A percentile compares a stretch with the other conserved stretches of the same genome.
Evolutionary conservation across 2,888 invertebrate genomes (phyloP).

Genomic region (Agrotis exclamationis): DNA sequence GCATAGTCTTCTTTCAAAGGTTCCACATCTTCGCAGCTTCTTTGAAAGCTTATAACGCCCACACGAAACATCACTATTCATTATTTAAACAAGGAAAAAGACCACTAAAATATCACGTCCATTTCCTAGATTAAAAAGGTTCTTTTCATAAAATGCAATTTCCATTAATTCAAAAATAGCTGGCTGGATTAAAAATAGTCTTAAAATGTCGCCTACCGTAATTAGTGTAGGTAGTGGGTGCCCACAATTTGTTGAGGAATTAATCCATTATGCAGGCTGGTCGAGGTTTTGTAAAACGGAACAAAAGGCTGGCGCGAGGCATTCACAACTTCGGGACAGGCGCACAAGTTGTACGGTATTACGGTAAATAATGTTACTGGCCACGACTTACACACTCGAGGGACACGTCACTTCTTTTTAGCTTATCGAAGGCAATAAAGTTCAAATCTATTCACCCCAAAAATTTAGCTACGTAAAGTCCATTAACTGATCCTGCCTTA

Average conservation of each 20-base stretch:
- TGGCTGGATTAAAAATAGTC: constrained; percentile 37
- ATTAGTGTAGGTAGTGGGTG: constrained; percentile 39
- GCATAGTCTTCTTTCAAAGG: background rate
- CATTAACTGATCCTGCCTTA: no score
- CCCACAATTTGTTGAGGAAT: constrained; percentile 52
- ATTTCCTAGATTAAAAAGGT: constrained; percentile 23
- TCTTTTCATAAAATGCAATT: constrained; percentile 29
- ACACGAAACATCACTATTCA: background rate
- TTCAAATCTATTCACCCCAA: no score
- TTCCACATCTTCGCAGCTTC: background rate
- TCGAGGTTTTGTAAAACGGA: constrained; percentile 48
- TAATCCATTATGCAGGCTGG: constrained; percentile 60
- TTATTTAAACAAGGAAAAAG: background rate
- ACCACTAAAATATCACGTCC: constrained; percentile 8
- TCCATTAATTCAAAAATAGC: constrained; percentile 32
- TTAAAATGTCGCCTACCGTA: constrained; percentile 33
- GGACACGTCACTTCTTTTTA: no score
- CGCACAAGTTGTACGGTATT: constrained; percentile 39
- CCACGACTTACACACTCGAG: background rate
- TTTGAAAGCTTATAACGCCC: constrained; percentile 1
- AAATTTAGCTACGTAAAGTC: no score
- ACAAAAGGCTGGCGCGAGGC: constrained; percentile 48
- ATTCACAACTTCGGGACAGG: constrained; percentile 45
- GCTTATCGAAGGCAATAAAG: no score
- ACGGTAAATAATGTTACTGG: constrained; percentile 30